Evolutionary conservation across 2,888 invertebrate species (phyloP).

Genomic region (Chorisops tibialis): DNA sequence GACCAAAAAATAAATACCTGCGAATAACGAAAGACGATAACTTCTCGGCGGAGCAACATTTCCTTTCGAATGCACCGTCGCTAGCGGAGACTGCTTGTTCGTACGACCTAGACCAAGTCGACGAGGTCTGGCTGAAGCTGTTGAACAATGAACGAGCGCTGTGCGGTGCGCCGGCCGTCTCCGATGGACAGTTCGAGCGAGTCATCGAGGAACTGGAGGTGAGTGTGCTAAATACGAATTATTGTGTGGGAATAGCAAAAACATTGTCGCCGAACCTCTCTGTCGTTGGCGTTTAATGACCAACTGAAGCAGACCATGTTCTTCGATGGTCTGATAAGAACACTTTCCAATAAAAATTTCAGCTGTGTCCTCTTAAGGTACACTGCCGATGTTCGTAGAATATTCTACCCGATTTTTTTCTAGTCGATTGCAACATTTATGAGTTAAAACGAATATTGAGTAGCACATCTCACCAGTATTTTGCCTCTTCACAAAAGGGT

Average conservation of each 20-base stretch:
- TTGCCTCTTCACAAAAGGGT: too few species aligned
- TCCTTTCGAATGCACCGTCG: conserved; percentile 80
- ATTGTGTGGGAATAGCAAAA: neutral
- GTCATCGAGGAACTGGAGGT: conserved; percentile 90
- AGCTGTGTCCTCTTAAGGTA: too few species aligned
- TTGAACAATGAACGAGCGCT: conserved; percentile 84
- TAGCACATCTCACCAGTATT: too few species aligned
- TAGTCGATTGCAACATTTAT: too few species aligned
- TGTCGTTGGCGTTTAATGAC: too few species aligned
- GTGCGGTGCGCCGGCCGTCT: conserved; percentile 68
- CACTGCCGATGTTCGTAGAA: too few species aligned
- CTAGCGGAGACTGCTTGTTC: conserved; percentile 89
- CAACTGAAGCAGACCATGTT: too few species aligned
- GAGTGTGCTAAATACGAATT: conserved; percentile 26
- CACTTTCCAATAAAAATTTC: too few species aligned
- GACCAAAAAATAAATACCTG: conserved; percentile 89
- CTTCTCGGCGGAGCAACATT: conserved; percentile 79
- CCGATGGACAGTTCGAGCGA: conserved; percentile 85
- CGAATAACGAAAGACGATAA: conserved; percentile 85
- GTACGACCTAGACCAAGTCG: conserved; percentile 92
- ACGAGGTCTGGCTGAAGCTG: conserved; percentile 83
- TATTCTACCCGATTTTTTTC: too few species aligned
- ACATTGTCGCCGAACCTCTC: too few species aligned
- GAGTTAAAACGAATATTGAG: too few species aligned
- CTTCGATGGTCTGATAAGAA: too few species aligned